A percentile compares a stretch with the other conserved stretches of the same genome.
Conservation (phyloP, 2,113 vertebrate genomes). For the Clinocottus analis region DNA sequence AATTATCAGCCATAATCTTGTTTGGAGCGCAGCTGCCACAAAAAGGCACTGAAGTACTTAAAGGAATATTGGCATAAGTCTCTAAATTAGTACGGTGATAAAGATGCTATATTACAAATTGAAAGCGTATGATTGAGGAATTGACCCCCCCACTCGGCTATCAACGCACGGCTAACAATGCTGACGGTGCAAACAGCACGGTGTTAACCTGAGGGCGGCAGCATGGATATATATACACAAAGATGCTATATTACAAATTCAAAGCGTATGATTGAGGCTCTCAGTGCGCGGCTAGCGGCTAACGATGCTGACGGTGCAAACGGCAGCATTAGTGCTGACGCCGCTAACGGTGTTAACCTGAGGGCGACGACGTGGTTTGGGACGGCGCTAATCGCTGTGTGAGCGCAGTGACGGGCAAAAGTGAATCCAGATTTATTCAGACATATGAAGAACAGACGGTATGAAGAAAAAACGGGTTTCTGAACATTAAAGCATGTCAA, state of each 20-base stretch:
- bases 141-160: neutral
- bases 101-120: neutral
- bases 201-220: too few species aligned
- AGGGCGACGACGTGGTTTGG: neutral
- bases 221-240: too few species aligned
- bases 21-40: slow-evolving; percentile 23
- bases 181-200: neutral
- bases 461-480: too few species aligned
- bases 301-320: neutral
- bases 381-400: too few species aligned
- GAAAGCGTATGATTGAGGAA: neutral
- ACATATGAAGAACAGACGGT: too few species aligned
- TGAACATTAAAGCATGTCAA: too few species aligned
- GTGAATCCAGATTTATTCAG: too few species aligned
- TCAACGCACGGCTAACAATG: neutral
- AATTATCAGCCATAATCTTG: slow-evolving; percentile 7
- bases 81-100: slow-evolving; percentile 5
- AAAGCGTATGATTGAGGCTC: too few species aligned
- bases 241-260: too few species aligned
- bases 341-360: too few species aligned
- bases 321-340: neutral
- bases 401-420: too few species aligned
- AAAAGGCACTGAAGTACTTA: slow-evolving; percentile 19
- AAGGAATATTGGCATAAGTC: slow-evolving; percentile 15
- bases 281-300: neutral